Conservation (phyloP, 1,140 invertebrate genomes). For the Papilio polyxenes region DNA sequence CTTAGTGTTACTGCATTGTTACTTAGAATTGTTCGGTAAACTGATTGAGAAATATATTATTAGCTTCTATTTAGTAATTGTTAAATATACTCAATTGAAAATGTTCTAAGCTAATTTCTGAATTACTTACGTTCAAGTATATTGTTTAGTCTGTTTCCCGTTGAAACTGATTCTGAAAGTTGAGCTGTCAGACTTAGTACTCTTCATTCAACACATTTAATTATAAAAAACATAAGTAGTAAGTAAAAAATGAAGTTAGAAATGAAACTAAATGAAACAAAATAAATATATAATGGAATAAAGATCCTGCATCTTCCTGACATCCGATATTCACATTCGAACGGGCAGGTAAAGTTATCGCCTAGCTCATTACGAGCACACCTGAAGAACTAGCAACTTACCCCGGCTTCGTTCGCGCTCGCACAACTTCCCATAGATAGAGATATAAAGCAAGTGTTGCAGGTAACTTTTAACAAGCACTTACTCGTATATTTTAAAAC, state of each 20-base stretch:
- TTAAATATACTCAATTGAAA: too few relatives aligned
- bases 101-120: too few relatives aligned
- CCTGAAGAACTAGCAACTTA: not conserved
- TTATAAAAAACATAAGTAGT: too few relatives aligned
- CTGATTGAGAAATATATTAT: not conserved
- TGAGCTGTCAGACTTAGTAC: too few relatives aligned
- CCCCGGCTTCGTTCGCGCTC: not conserved
- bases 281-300: not conserved
- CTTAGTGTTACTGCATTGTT: not conserved
- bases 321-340: slow-evolving; percentile 6
- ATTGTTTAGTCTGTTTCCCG: too few relatives aligned
- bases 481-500: not conserved
- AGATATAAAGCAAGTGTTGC: not conserved
- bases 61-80: not conserved
- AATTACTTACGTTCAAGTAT: too few relatives aligned
- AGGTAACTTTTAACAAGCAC: slow-evolving; percentile 21
- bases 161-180: too few relatives aligned
- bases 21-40: not conserved
- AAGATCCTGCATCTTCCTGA: not conserved
- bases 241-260: too few relatives aligned
- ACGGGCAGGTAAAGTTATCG: slow-evolving; percentile 1
- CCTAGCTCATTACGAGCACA: not conserved
- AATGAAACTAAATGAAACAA: not conserved
- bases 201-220: too few relatives aligned
- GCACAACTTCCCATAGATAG: not conserved